phyloP scores from a whole-genome alignment of 2,888 invertebrate genomes.

The Eupithecia centaureata region DNA sequence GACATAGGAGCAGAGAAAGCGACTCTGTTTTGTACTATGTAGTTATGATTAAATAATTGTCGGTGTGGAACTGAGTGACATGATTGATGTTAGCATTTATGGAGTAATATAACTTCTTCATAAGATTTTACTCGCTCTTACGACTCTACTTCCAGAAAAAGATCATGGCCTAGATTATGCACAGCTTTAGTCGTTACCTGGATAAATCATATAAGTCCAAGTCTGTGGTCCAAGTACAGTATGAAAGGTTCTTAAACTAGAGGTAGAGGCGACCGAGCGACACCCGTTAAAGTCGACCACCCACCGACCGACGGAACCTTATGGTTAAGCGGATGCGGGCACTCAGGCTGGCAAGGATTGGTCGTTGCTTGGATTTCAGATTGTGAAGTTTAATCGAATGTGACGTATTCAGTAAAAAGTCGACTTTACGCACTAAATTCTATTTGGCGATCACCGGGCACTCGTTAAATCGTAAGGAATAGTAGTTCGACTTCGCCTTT shows the following conservation, averaged over 20 bases:
- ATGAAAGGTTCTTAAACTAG: background rate
- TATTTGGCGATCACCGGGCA: background rate
- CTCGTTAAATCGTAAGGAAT: background rate
- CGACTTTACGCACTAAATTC: background rate
- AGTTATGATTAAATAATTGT: too few relatives aligned
- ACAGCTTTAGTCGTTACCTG: background rate
- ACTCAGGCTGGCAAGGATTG: constrained; percentile 43
- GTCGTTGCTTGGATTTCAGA: constrained; percentile 30
- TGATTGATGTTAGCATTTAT: too few relatives aligned
- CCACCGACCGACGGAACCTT: constrained; percentile 47
- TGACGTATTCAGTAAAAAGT: background rate
- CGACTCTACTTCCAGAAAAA: too few relatives aligned
- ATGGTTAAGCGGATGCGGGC: constrained; percentile 44
- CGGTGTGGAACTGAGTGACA: too few relatives aligned
- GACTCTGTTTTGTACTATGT: too few relatives aligned
- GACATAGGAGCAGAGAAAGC: too few relatives aligned
- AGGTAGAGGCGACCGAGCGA: constrained; percentile 29
- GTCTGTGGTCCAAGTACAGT: background rate
- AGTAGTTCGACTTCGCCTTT: background rate
- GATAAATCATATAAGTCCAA: background rate
- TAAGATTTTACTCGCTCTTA: too few relatives aligned
- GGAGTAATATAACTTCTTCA: too few relatives aligned
- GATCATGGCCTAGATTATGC: background rate
- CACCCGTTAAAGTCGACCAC: constrained; percentile 56
- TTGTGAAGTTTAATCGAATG: constrained; percentile 1